Conservation (phyloP, 2,888 invertebrate genomes). For the Theodoxus fluviatilis region DNA sequence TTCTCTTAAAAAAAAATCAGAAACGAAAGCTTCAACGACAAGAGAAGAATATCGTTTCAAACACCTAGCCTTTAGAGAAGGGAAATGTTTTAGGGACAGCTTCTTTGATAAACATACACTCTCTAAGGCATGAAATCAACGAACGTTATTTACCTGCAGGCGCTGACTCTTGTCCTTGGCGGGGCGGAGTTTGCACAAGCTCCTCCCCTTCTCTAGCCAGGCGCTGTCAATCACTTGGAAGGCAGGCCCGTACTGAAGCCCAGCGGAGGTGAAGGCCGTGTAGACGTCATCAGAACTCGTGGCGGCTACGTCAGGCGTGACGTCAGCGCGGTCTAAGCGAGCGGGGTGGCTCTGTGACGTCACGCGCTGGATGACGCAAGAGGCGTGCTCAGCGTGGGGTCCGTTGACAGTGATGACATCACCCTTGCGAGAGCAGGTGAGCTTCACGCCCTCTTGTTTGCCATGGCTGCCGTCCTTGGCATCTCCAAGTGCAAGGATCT, state of each 20-base stretch:
- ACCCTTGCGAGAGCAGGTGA: neutral
- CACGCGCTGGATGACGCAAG: neutral
- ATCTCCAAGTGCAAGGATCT: neutral
- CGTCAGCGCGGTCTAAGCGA: neutral
- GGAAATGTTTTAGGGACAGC: too few species aligned
- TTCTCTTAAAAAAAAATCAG: too few species aligned
- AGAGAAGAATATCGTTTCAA: too few species aligned
- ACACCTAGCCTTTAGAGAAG: too few species aligned
- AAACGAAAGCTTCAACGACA: too few species aligned
- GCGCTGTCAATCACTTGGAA: conserved; percentile 18
- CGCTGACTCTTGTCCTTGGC: conserved; percentile 12
- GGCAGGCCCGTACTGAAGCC: conserved; percentile 24
- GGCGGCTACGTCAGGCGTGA: neutral
- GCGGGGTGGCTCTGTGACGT: neutral
- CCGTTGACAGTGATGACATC: neutral
- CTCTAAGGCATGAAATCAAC: too few species aligned
- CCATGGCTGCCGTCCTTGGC: neutral
- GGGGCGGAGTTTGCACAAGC: conserved; percentile 7
- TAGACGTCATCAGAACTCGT: conserved; percentile 23
- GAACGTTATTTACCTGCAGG: too few species aligned
- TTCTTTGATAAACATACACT: too few species aligned
- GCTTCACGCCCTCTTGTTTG: neutral
- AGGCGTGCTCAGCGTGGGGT: neutral
- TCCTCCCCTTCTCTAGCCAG: conserved; percentile 20
- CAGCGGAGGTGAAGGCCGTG: conserved; percentile 17